Evolutionary conservation across 1,140 invertebrate genomes (phyloP).

Genomic region (Bombus superbus): DNA sequence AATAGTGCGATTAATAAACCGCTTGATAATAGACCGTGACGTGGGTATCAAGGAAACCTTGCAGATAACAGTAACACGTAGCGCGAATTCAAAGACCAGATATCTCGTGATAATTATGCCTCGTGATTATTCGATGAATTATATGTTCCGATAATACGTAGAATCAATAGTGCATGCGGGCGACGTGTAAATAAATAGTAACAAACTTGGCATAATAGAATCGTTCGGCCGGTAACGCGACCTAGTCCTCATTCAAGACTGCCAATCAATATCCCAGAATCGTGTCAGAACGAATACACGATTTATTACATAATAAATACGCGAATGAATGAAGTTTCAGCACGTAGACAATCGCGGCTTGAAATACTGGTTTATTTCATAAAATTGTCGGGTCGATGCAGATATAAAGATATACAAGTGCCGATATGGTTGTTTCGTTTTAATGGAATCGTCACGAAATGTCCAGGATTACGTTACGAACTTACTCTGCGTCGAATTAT

Average conservation of each 20-base stretch:
- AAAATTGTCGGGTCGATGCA: background rate
- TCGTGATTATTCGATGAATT: background rate
- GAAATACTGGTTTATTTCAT: background rate
- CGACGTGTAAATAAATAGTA: slow-evolving; percentile 6
- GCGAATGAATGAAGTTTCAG: slow-evolving; percentile 32
- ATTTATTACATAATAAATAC: slow-evolving; percentile 24
- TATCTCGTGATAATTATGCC: background rate
- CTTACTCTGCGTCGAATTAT: background rate
- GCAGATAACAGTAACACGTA: too few relatives aligned
- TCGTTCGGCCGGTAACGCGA: background rate
- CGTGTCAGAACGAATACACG: slow-evolving; percentile 1
- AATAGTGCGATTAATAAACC: background rate
- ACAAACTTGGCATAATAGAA: slow-evolving; percentile 3
- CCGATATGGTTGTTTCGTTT: background rate
- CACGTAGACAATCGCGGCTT: background rate
- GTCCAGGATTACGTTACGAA: background rate
- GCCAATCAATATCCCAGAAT: slow-evolving; percentile 5
- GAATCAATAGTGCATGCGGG: background rate
- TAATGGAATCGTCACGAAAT: background rate
- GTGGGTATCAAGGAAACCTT: background rate
- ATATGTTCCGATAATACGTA: background rate
- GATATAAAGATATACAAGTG: background rate
- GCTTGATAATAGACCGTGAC: background rate
- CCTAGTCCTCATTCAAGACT: slow-evolving; percentile 29
- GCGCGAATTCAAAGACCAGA: too few relatives aligned